phyloP scores from a whole-genome alignment of 1,140 invertebrate genomes.

The Planococcus citri region DNA sequence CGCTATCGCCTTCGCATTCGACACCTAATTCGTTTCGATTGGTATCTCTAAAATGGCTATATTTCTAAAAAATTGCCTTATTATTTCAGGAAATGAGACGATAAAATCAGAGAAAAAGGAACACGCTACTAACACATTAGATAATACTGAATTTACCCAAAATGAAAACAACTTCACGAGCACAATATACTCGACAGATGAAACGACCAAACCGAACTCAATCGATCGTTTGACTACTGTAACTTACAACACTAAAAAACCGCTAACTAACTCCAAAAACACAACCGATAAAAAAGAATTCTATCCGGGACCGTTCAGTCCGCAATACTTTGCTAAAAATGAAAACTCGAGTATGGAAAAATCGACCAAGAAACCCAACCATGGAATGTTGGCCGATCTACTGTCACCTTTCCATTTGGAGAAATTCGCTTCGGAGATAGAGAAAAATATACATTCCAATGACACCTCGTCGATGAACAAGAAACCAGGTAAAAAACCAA shows the following conservation, averaged over 20 bases:
- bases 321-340: conserved; percentile 20
- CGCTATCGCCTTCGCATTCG: too few relatives aligned
- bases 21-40: background rate
- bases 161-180: background rate
- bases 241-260: conserved; percentile 16
- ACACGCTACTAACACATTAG: background rate
- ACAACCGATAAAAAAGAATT: conserved; percentile 19
- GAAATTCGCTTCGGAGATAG: conserved; percentile 22
- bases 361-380: background rate
- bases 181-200: background rate
- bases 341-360: background rate
- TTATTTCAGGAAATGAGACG: conserved; percentile 15
- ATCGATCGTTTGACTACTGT: background rate
- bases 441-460: conserved; percentile 15
- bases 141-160: background rate
- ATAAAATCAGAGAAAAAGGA: background rate
- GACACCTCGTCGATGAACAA: background rate
- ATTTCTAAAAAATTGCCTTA: background rate
- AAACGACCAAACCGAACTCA: background rate
- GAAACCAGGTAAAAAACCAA: conserved; percentile 9
- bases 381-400: conserved; percentile 21
- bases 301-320: conserved; percentile 10
- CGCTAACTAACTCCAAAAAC: background rate
- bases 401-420: conserved; percentile 22
- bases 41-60: background rate